Base-by-base conservation (phyloP, 1,140 invertebrate genomes). In the Microplitis mediator region DNA sequence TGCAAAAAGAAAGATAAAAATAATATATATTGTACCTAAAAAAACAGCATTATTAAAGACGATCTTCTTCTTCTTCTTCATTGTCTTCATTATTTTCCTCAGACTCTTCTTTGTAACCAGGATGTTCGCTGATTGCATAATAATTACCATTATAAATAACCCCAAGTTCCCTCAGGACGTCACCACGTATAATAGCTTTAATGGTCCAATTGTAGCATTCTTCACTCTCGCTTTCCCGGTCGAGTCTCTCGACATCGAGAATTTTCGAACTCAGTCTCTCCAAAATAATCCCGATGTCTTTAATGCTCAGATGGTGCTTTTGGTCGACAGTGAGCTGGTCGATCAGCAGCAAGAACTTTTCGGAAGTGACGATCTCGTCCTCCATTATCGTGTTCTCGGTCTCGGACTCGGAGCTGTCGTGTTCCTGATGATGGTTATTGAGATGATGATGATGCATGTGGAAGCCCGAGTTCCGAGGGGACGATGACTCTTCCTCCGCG, bases 111-210 rank as follows among this genome's bases (percentile, higher is more conserved):
- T 93, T 94, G 85, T 97, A 97, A 32, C 94, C 95, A 45, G 95
- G 95, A 87, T 97, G 95, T 86, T 97, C 95, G 77, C 94, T 95
- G 79, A 97, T 97, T 69, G 95, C 94, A 86, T 97, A 97, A 88
- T 96, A 98, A 86, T 96, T 97, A 51, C 95, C 95, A 88, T 97
- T 97, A 86, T 98, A 98, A 80, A 97, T 95, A 68, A 98, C 94
- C 54, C 96, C 96, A 60, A 97, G 89, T 86, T 97, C 95, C 61
- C 95, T 89, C 72, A 97, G 86, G 75, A 95, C 93, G 83, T 97
- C 95, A 58, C 95, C 95, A 58, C 95, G 89, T 77, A 97, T 97
- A 75, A 95, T 95, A 61, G 96, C 95, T 86, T 95, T 95, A 87
- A 96, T 95, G 81, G 95, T 96, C 95, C 95, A 97, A 86, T 96